Conservation (phyloP, 1,140 invertebrate genomes). For the Lordiphosa collinella region DNA sequence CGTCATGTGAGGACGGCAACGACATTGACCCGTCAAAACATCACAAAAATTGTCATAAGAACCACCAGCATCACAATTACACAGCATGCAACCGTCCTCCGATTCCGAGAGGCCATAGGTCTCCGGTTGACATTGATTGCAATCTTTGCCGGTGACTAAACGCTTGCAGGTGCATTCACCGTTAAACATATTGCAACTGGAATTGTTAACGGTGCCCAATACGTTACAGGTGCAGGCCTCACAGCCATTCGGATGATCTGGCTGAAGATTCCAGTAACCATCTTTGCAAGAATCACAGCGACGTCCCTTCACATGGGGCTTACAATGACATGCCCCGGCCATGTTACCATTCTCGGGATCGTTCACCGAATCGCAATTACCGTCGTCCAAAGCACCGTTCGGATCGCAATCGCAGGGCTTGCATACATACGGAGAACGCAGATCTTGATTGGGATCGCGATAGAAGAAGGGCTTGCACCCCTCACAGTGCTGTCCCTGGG, state of each 20-base stretch:
- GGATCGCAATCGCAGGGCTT: conserved; percentile 90
- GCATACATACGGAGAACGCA: conserved; percentile 93
- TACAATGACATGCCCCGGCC: conserved; percentile 93
- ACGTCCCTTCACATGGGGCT: conserved; percentile 88
- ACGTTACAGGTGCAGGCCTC: conserved; percentile 92
- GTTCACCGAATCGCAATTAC: conserved; percentile 92
- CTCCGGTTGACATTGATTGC: conserved; percentile 94
- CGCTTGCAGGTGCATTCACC: conserved; percentile 96
- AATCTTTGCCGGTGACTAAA: conserved; percentile 93
- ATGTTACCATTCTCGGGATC: conserved; percentile 85
- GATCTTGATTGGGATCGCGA: conserved; percentile 88
- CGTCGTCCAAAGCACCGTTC: conserved; percentile 90
- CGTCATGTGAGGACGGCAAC: conserved; percentile 91
- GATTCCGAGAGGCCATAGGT: conserved; percentile 93
- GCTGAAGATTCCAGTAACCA: conserved; percentile 94
- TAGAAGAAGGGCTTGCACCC: conserved; percentile 96
- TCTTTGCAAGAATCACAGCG: conserved; percentile 91
- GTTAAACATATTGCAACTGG: conserved; percentile 92
- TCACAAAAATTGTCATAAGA: conserved; percentile 93
- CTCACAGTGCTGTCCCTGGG: conserved; percentile 95
- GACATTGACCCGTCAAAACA: conserved; percentile 93
- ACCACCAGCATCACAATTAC: conserved; percentile 95
- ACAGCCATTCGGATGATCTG: conserved; percentile 91
- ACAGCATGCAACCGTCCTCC: conserved; percentile 94
- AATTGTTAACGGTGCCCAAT: conserved; percentile 92